Evolutionary conservation across 2,888 invertebrate genomes (phyloP), one percentile per base, ranked within the genome.

Genomic region (Nephrotoma guestfalica): DNA sequence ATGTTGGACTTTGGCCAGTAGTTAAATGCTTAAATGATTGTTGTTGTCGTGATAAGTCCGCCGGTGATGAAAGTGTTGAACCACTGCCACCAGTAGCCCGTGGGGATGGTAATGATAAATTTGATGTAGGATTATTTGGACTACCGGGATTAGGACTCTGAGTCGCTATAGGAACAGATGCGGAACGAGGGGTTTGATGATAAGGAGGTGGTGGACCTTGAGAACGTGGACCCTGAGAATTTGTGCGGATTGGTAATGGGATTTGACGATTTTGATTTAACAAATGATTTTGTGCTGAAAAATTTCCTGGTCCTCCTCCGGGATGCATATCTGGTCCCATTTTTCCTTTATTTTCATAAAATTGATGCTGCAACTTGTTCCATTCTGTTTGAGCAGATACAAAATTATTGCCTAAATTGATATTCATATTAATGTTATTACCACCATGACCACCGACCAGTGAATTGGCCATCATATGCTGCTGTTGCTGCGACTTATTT

Each of bases 291-390:
- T 86, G 86, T 30, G 30, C 30, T 40, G 41, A 41, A 41, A 84
- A 84, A 47, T 47, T 86, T 4, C 47, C 86, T 6, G 47, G 43
- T 9, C 40, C 40, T 6, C 83, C 83, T 30, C 9, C 86, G 6
- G 43, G 30, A 40, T 6, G n/a, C 57, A 51, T 41, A 41, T 41
- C 40, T 13, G 18, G 9, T 2, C 45, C 13, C 40, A 57, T 88
- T 88, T 90, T 93, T 91, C 91, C 93, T 90, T 92, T 93, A 90
- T 91, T 94, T 89, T 97, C 97, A 89, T 95, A 95, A 92, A 96
- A 97, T 91, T 97, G 96, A 90, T 96, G 95, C 89, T 97, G 97
- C 88, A 97, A 92, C 91, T 97, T 97, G 89, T 96, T 96, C 98
- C 98, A 98, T 90, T 98, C 97, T 91, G 96, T 94, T 91, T 96